Evolutionary conservation across 1,140 invertebrate genomes (phyloP), one percentile per base, ranked within the genome.

Genomic region (Saccostrea cuccullata): DNA sequence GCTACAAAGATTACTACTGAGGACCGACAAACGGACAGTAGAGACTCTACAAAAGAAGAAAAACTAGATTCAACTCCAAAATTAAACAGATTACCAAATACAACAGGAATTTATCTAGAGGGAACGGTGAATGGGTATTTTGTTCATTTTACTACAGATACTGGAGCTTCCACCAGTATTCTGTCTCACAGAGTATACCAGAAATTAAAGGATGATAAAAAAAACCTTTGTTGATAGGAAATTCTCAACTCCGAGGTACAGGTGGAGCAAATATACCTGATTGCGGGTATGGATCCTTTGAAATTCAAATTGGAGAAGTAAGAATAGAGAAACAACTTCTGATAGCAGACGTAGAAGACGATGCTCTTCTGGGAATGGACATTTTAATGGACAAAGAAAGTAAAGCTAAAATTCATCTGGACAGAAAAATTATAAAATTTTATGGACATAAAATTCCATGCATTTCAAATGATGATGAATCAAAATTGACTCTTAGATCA

Each of bases 121-220:
- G 58, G 58, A 60, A 60, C 58, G 1, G 58, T 60, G 58, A 60
- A 60, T 60, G 58, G 58, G 13, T 60, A 60, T 20, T 60, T 60
- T 60, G 58, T 60, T 60, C 58, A 60, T 60, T 60, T 60, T 60
- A 60, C 58, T 60, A 17, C 58, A 60, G 58, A 60, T 60, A 60
- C 58, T 60, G 58, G 58, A 60, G 20, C 20, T 2, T 60, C 58
- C 20, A 60, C 5, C 12, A 60, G 58, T 60, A 60, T 60, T 60
- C 58, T 60, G 58, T 60, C 58, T 17, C 58, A 13, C 13, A 60
- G 20, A 17, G 20, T 20, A 13, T 60, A 60, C 13, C 8, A 60
- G 20, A 60, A 60, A 60, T 60, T 60, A 13, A 60, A 60, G 58
- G 58, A 60, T 60, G 20, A 60, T 17, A n/a, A n/a, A 11, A 60